phyloP scores from a whole-genome alignment of 2,797 vertebrate species.

The Strix occidentalis region DNA sequence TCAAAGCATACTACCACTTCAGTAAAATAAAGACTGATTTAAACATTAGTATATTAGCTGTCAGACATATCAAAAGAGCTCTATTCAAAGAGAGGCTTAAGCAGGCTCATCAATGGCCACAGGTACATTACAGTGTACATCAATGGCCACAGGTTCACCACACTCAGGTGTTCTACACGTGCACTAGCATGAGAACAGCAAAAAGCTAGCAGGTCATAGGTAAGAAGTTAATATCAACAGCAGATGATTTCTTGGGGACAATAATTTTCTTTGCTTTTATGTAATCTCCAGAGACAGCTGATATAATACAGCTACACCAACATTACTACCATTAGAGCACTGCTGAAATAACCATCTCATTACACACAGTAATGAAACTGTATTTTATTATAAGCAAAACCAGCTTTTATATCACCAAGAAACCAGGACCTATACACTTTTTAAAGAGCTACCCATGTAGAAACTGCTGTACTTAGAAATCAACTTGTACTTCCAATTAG shows the following conservation, averaged over 20 bases:
- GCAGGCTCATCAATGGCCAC: neutral
- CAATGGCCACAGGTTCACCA: neutral
- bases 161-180: neutral
- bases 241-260: neutral
- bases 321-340: neutral
- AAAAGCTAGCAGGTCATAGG: neutral
- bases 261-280: neutral
- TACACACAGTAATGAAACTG: slow-evolving; percentile 36
- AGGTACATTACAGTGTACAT: neutral
- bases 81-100: neutral
- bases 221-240: neutral
- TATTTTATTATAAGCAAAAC: slow-evolving; percentile 64
- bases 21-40: neutral
- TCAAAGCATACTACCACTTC: neutral
- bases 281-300: neutral
- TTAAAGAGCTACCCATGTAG: neutral
- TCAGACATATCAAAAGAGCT: neutral
- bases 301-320: neutral
- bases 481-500: neutral
- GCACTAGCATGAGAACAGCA: neutral
- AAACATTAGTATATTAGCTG: neutral
- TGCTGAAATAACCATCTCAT: slow-evolving; percentile 51
- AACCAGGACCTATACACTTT: neutral
- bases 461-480: neutral
- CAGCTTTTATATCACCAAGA: slow-evolving; percentile 24